Percentiles rank a stretch among this genome's conserved stretches.
Evolutionary conservation across 92 coral and sea anemone genomes (phyloP).

Genomic region (Virgularia gustaviana): DNA sequence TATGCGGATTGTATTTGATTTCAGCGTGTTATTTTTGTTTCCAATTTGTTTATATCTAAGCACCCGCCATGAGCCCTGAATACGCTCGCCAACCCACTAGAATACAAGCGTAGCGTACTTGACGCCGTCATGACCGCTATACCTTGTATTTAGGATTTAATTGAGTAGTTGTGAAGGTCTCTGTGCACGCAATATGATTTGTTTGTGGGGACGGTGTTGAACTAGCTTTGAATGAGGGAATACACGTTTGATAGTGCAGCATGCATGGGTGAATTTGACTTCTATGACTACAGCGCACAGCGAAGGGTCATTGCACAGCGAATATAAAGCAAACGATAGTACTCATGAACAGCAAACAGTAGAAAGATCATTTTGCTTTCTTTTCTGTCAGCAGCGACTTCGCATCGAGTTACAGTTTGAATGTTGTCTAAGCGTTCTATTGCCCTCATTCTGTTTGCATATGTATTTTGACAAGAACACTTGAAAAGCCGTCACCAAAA

Average conservation of each 20-base stretch:
- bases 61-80: constrained; percentile 45
- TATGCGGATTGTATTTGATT: constrained; percentile 34
- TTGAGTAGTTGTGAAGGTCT: constrained; percentile 33
- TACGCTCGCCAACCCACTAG: constrained; percentile 33
- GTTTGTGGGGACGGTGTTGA: too few relatives aligned
- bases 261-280: constrained; percentile 36
- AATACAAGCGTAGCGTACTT: too few relatives aligned
- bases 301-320: constrained; percentile 29
- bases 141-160: constrained; percentile 22
- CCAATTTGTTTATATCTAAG: constrained; percentile 45
- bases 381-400: constrained; percentile 29
- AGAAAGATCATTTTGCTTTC: constrained; percentile 15
- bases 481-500: constrained; percentile 36
- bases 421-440: constrained; percentile 26
- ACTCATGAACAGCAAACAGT: constrained; percentile 13
- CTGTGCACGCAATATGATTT: too few relatives aligned
- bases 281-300: constrained; percentile 27
- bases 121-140: constrained; percentile 39
- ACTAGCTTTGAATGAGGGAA: too few relatives aligned
- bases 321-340: too few relatives aligned
- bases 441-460: constrained; percentile 42
- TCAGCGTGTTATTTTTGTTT: constrained; percentile 46
- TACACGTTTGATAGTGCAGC: constrained; percentile 22
- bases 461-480: constrained; percentile 43
- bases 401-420: constrained; percentile 25